Conservation (phyloP, 1,140 invertebrate genomes). For the Arctopsyche grandis region DNA sequence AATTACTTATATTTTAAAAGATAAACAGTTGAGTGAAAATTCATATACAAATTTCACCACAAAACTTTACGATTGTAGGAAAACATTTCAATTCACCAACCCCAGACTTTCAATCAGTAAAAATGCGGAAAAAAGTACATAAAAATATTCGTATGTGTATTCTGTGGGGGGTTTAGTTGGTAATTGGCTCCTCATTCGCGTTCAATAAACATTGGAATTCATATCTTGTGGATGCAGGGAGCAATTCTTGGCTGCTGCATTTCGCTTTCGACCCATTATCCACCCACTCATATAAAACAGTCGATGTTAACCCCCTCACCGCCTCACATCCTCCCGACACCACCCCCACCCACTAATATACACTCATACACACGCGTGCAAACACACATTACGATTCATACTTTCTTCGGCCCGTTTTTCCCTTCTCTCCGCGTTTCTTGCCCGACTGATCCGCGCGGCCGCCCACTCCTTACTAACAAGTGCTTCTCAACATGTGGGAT, state of each 20-base stretch:
- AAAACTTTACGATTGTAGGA: neutral
- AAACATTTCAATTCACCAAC: no score
- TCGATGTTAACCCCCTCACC: neutral
- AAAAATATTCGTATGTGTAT: no score
- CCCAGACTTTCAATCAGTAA: no score
- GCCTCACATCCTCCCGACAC: neutral
- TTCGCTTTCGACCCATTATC: conserved; percentile 19
- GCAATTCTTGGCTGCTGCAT: conserved; percentile 24
- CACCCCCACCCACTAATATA: conserved; percentile 15
- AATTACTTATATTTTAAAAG: no score
- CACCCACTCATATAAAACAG: conserved; percentile 21
- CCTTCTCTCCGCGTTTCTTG: conserved; percentile 13
- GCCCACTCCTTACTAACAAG: conserved; percentile 7
- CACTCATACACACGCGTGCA: conserved; percentile 22
- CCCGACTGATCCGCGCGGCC: conserved; percentile 22
- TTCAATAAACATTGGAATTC: conserved; percentile 52
- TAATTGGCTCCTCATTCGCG: conserved; percentile 41
- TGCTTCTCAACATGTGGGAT: neutral
- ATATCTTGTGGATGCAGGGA: conserved; percentile 43
- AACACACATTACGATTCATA: conserved; percentile 34
- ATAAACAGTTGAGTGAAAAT: no score
- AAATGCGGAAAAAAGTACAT: no score
- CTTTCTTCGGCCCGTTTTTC: conserved; percentile 30
- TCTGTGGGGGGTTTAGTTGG: neutral
- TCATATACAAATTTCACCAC: neutral